phyloP scores from a whole-genome alignment of 2,888 invertebrate genomes.

The Mythimna lalbum region DNA sequence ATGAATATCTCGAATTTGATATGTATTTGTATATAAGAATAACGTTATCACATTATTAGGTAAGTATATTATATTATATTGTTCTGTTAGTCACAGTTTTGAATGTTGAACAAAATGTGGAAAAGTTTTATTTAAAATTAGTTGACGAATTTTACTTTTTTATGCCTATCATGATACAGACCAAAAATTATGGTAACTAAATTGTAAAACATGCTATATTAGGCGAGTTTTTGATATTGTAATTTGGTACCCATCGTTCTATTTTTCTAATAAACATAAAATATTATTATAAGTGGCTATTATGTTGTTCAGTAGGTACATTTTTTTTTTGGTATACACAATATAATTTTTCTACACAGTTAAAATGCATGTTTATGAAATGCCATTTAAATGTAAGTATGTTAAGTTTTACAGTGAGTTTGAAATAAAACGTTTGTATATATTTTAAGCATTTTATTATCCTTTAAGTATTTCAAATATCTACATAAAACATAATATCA shows the following conservation, averaged over 20 bases:
- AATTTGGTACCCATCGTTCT: background rate
- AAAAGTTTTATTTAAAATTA: slow-evolving; percentile 26
- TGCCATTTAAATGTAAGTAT: slow-evolving; percentile 59
- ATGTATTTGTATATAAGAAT: slow-evolving; percentile 57
- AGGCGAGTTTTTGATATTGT: background rate
- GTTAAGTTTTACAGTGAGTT: slow-evolving; percentile 70
- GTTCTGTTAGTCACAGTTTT: slow-evolving; percentile 38
- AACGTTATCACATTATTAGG: slow-evolving; percentile 56
- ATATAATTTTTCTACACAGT: slow-evolving; percentile 18
- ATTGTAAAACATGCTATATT: background rate
- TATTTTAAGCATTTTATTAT: slow-evolving; percentile 52
- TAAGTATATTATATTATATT: slow-evolving; percentile 60
- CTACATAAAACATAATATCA: slow-evolving; percentile 67
- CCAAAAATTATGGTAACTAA: background rate
- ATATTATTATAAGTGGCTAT: background rate
- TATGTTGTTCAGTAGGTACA: slow-evolving; percentile 3
- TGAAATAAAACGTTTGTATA: slow-evolving; percentile 73
- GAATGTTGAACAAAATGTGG: slow-evolving; percentile 52
- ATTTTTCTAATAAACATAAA: background rate
- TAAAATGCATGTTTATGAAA: slow-evolving; percentile 48
- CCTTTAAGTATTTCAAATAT: slow-evolving; percentile 44
- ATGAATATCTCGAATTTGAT: slow-evolving; percentile 46
- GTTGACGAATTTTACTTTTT: slow-evolving; percentile 12
- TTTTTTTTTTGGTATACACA: slow-evolving; percentile 5
- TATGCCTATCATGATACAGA: background rate